Evolutionary conservation across 2,888 invertebrate genomes (phyloP), one percentile per base, ranked within the genome.

Genomic region (Dinocampus coccinellae): DNA sequence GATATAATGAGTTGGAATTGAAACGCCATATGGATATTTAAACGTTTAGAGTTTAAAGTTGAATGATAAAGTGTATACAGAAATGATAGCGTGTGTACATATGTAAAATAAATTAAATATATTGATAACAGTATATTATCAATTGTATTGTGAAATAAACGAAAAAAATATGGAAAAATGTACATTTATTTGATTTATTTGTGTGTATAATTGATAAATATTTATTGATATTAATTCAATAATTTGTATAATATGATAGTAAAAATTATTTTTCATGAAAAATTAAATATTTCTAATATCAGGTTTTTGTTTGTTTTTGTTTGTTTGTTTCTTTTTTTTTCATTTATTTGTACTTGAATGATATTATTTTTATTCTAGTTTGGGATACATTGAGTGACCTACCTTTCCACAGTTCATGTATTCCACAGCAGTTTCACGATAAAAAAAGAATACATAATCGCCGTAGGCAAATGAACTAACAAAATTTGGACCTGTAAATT

Each of bases 371-470:
- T 26, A 39, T 36, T 39, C 16, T 24, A 13, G 34, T 13, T 6
- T 13, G 20, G 10, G n/a, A 34, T 24, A 55, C 22, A n/a, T 36
- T 4, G 9, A 16, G 4, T 47, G 47, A 63, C 85, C 88, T 85
- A 93, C 93, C 90, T 95, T 97, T 86, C 97, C 97, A 83, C 97
- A 97, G 88, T 97, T 97, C 90, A 95, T 95, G 83, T 94, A 95
- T 88, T 97, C 97, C 67, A 97, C 95, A 20, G 97, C 96, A 9
- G 95, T 93, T 90, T 97, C 97, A 62, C 97, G 92, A 87, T 95
- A 97, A 90, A 97, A 97, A 90, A 97, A 97, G 88, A 96, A 93
- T 34, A 96, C 95, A 87, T 94, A 94, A 82, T 95, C 94, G 53
- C 92, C 93, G 83, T 94, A 94, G 65, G 93, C 93, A 79, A 97